Evolutionary conservation across 2,888 invertebrate genomes (phyloP).

Genomic region (Oscheius sp.): DNA sequence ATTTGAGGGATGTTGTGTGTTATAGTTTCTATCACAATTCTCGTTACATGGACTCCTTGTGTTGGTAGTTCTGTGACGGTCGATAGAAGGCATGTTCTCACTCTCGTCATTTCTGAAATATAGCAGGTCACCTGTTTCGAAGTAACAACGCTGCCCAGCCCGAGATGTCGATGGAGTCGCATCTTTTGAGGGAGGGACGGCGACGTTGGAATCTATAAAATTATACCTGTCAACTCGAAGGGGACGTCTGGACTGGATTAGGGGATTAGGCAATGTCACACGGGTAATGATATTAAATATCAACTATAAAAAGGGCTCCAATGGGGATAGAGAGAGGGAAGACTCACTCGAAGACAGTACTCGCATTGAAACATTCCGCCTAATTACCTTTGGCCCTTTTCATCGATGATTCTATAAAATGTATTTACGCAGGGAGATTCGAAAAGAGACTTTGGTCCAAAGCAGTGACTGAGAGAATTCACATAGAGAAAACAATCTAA

Average conservation of each 20-base stretch:
- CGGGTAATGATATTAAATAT: background rate
- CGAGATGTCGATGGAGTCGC: slow-evolving; percentile 43
- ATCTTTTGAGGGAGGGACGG: slow-evolving; percentile 44
- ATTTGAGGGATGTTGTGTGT: background rate
- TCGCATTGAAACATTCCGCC: background rate
- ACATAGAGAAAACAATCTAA: background rate
- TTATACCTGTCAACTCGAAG: background rate
- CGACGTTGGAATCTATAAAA: slow-evolving; percentile 50
- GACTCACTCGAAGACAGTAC: background rate
- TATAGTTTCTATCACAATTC: background rate
- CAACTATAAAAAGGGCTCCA: background rate
- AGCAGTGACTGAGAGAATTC: background rate
- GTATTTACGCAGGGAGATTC: no score
- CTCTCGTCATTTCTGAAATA: slow-evolving; percentile 1
- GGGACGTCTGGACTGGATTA: background rate
- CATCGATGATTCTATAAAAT: no score
- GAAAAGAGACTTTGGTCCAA: no score
- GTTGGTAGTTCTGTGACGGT: slow-evolving; percentile 8
- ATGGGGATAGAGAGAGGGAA: background rate
- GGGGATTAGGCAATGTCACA: background rate
- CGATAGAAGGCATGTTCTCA: slow-evolving; percentile 16
- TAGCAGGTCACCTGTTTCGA: slow-evolving; percentile 53
- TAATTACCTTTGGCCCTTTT: no score
- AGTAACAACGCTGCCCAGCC: slow-evolving; percentile 45
- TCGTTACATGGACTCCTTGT: slow-evolving; percentile 11